Percentiles rank a stretch among this genome's conserved stretches.
Evolutionary conservation across 2,113 vertebrate species (phyloP).

Genomic region (Amphiprion percula): DNA sequence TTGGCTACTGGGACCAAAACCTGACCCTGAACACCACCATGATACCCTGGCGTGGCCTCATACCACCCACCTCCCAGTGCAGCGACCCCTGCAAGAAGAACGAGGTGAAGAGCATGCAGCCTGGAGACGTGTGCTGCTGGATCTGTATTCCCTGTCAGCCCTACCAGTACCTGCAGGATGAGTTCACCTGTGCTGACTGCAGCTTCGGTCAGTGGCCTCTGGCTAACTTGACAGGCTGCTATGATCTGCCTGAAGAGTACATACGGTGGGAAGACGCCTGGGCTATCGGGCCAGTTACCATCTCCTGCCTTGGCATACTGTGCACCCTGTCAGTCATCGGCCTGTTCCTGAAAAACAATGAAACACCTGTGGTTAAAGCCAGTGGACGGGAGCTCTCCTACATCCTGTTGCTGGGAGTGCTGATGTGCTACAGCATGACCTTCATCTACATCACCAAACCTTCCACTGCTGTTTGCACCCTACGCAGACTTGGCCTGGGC

Average conservation of each 20-base stretch:
- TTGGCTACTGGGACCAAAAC: slow-evolving; percentile 96
- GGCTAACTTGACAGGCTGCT: slow-evolving; percentile 92
- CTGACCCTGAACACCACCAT: slow-evolving; percentile 90
- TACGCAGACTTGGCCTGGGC: slow-evolving; percentile 93
- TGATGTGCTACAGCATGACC: slow-evolving; percentile 99
- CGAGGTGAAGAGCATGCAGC: slow-evolving; percentile 97
- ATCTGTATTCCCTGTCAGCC: slow-evolving; percentile 97
- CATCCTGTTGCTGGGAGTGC: slow-evolving; percentile 93
- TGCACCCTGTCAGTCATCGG: slow-evolving; percentile 93
- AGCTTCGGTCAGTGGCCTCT: slow-evolving; percentile 95
- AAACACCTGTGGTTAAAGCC: slow-evolving; percentile 96
- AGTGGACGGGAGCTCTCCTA: slow-evolving; percentile 97
- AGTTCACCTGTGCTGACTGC: slow-evolving; percentile 96
- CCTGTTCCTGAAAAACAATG: slow-evolving; percentile 92
- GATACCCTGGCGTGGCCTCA: slow-evolving; percentile 88
- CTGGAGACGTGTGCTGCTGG: slow-evolving; percentile 99
- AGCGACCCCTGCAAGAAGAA: slow-evolving; percentile 97
- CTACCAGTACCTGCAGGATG: slow-evolving; percentile 93
- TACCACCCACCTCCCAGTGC: slow-evolving; percentile 93
- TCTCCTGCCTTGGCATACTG: slow-evolving; percentile 94
- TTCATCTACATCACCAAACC: slow-evolving; percentile 97
- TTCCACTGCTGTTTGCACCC: slow-evolving; percentile 90
- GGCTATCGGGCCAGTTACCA: slow-evolving; percentile 95
- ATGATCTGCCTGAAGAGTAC: slow-evolving; percentile 95
- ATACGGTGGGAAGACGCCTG: slow-evolving; percentile 96